Percentiles rank a stretch among this genome's conserved stretches.
phyloP scores from a whole-genome alignment of 2,888 invertebrate species.

The Cabera pusaria region DNA sequence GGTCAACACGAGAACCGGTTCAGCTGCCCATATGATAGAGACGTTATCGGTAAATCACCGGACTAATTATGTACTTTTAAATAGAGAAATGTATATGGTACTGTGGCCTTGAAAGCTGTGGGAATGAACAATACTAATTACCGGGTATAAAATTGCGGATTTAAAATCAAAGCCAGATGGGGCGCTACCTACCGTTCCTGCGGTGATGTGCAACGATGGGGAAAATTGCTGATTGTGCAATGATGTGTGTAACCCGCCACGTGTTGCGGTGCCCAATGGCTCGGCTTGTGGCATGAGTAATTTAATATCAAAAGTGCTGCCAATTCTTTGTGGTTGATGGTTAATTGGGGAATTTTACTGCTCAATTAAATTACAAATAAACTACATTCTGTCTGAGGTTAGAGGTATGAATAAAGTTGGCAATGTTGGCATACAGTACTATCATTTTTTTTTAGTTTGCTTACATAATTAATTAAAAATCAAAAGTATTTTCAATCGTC shows the following conservation, averaged over 20 bases:
- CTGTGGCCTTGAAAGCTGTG: slow-evolving; percentile 1
- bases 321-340: slow-evolving; percentile 42
- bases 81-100: slow-evolving; percentile 31
- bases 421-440: too few relatives aligned
- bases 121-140: not conserved
- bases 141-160: not conserved
- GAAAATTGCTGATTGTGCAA: slow-evolving; percentile 62
- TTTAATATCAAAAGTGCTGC: slow-evolving; percentile 47
- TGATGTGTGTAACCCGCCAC: slow-evolving; percentile 61
- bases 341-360: slow-evolving; percentile 18
- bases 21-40: slow-evolving; percentile 50
- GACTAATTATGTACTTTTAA: slow-evolving; percentile 34
- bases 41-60: slow-evolving; percentile 57
- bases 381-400: too few relatives aligned
- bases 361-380: slow-evolving; percentile 36
- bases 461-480: too few relatives aligned
- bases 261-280: slow-evolving; percentile 49
- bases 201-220: slow-evolving; percentile 56
- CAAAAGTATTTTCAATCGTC: too few relatives aligned
- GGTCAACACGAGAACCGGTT: slow-evolving; percentile 59
- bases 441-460: too few relatives aligned
- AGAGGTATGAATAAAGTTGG: too few relatives aligned
- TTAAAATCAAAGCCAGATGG: slow-evolving; percentile 9
- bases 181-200: slow-evolving; percentile 60
- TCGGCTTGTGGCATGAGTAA: slow-evolving; percentile 43